Percentiles rank a stretch among this genome's conserved stretches.
These are phyloP conservation scores for Stegana nigrithorax DNA, from an alignment of 2,888 invertebrate species.

Conservation along the genomic window DNA sequence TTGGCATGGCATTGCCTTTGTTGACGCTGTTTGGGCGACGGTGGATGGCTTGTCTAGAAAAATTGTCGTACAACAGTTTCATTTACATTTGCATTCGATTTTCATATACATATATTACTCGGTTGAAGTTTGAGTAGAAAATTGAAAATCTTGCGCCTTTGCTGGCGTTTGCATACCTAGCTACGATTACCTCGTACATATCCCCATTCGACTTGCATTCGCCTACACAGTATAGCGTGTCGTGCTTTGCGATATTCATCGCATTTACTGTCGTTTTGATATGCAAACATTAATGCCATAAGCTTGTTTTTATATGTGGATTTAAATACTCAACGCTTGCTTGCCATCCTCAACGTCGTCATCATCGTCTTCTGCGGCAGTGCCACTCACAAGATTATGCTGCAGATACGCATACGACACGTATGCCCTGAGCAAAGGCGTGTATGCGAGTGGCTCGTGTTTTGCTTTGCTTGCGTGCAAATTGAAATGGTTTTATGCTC, in stretches of 20 bases:
- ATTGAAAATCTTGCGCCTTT: conserved; percentile 10
- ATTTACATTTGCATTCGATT: conserved; percentile 14
- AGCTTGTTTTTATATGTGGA: conserved; percentile 15
- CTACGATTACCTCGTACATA: too few species aligned
- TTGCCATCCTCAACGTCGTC: too few species aligned
- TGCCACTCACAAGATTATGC: not conserved
- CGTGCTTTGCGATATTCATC: conserved; percentile 1
- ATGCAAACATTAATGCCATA: conserved; percentile 15
- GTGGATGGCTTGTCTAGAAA: not conserved
- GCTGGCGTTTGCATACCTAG: too few species aligned
- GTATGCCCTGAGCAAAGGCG: not conserved
- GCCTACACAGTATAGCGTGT: too few species aligned
- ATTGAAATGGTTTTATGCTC: too few species aligned
- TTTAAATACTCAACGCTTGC: conserved; percentile 13
- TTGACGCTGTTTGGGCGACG: not conserved
- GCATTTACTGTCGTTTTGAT: conserved; percentile 2
- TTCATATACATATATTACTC: not conserved
- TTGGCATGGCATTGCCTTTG: too few species aligned
- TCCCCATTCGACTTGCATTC: too few species aligned
- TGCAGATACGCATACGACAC: not conserved
- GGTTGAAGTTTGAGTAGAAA: conserved; percentile 4
- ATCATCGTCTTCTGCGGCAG: not conserved
- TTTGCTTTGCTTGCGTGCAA: too few species aligned
- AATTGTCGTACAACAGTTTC: conserved; percentile 13
- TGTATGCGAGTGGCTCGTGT: not conserved